phyloP scores from a whole-genome alignment of 2,113 vertebrate species.

The Gallinago paraguaiae region DNA sequence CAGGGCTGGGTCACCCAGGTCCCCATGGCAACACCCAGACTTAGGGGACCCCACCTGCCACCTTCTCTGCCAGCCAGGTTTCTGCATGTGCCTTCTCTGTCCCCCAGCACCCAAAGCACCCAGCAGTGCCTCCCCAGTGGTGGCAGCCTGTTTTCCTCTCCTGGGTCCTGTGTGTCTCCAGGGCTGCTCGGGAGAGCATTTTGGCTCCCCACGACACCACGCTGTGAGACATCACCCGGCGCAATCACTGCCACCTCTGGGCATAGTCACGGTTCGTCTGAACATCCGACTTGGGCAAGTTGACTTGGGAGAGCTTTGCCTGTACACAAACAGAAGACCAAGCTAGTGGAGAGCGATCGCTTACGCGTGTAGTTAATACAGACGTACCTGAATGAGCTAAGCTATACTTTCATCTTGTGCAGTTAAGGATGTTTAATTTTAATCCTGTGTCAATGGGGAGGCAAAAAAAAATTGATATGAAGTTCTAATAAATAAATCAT shows the following conservation, averaged over 20 bases:
- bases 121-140: rapidly evolving
- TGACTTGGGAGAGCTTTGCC: neutral
- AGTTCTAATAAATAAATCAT: slow-evolving; percentile 53
- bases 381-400: neutral
- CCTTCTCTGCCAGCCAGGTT: neutral
- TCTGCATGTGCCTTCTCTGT: neutral
- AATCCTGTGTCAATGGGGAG: neutral
- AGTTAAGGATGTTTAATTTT: slow-evolving; percentile 44
- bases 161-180: neutral
- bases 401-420: neutral
- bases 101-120: neutral
- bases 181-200: neutral
- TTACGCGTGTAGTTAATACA: neutral
- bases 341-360: rapidly evolving
- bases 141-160: neutral
- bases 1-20: neutral
- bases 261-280: neutral
- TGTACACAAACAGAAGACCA: neutral
- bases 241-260: neutral
- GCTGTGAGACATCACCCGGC: neutral
- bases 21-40: neutral
- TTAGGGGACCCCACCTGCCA: neutral
- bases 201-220: neutral
- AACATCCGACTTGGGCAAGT: rapidly evolving
- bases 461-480: neutral